Evolutionary conservation across 2,113 vertebrate genomes (phyloP), one percentile per base, ranked within the genome.

Genomic region (Phalacrocorax brasilianus): DNA sequence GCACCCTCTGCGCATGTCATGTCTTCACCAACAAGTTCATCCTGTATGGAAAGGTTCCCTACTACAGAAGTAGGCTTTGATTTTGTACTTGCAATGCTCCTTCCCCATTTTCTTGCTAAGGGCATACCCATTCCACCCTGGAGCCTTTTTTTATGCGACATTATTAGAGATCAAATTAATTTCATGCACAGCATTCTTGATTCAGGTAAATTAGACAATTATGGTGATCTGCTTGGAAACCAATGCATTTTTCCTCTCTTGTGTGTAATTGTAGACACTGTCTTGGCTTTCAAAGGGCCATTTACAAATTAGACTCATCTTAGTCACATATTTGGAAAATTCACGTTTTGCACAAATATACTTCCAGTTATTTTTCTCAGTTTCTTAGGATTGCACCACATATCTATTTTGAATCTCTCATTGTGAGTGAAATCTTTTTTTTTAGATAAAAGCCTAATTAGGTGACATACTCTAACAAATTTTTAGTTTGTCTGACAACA

Each of bases 1-100:
- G 4, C 65, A 7, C 8, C n/a, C 50, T 62, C 18, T 20, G n/a
- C 2, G 0, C 62, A 23, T 2, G 2, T 12, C 21, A 75, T 4
- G 12, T 44, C 14, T 66, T 95, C 73, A 70, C 55, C 62, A 45
- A 44, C 59, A 30, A 35, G 23, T 47, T 67, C 70, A 26, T 61
- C 59, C 17, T 26, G 15, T 4, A 61, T 38, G n/a, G 9, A 61
- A 90, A 83, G 9, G 1, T 2, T 62, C 22, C 19, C 12, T 56
- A 1, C 14, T 13, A 14, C 19, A 2, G 2, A 52, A 8, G 4
- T 8, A 11, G 1, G 6, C 84, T 94, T 93, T 93, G 38, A 77
- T 87, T 89, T 87, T 27, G 4, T 20, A 32, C 18, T 33, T 77
- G 33, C 59, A 62, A 58, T 1, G 1, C 11, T 71, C 5, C 38